A percentile compares a stretch with the other conserved stretches of the same genome.
phyloP scores from a whole-genome alignment of 1,140 invertebrate species.

The Tachypleus tridentatus region DNA sequence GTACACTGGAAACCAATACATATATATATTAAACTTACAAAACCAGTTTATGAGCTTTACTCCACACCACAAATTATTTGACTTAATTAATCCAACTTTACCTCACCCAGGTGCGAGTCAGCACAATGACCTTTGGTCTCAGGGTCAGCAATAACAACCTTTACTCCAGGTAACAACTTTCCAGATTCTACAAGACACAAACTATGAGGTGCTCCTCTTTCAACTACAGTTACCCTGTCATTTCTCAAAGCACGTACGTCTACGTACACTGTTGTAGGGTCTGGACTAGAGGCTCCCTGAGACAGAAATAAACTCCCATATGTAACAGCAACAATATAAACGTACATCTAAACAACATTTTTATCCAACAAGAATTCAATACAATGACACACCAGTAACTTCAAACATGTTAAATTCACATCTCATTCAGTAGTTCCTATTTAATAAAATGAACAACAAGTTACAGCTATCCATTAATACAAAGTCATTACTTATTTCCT shows the following conservation, averaged over 20 bases:
- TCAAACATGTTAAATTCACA: no score
- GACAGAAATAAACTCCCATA: constrained; percentile 22
- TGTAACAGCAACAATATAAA: neutral
- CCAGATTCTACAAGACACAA: constrained; percentile 96
- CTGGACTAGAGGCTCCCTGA: constrained; percentile 90
- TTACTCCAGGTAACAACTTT: constrained; percentile 91
- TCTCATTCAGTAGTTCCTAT: no score
- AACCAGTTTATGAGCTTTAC: no score
- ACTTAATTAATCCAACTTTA: constrained; percentile 32
- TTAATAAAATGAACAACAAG: no score
- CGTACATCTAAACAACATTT: neutral
- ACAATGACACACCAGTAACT: no score
- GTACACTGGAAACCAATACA: no score
- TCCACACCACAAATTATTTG: no score
- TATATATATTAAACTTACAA: no score
- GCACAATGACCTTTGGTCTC: constrained; percentile 99
- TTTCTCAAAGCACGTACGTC: constrained; percentile 90
- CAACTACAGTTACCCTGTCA: constrained; percentile 83
- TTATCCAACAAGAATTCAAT: neutral
- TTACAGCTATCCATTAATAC: no score
- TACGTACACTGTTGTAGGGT: constrained; percentile 94
- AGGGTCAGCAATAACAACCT: constrained; percentile 91
- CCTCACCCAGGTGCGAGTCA: constrained; percentile 96
- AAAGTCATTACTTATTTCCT: no score
- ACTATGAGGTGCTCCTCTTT: constrained; percentile 91